phyloP scores from a whole-genome alignment of 2,888 invertebrate species.

The Phalangium opilio region DNA sequence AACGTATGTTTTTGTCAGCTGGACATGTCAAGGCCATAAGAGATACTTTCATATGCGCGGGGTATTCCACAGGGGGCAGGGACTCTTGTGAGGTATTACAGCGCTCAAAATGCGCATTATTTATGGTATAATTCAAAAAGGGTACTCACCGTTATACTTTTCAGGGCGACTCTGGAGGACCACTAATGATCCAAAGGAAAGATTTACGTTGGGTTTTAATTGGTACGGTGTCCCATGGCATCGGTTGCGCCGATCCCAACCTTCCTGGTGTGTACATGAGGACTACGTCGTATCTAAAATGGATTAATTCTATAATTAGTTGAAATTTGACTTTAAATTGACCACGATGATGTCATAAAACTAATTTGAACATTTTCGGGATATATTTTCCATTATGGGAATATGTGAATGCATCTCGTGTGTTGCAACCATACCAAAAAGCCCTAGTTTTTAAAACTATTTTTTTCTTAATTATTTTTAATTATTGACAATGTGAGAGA shows the following conservation, averaged over 20 bases:
- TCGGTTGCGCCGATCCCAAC: constrained; percentile 81
- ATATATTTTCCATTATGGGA: too few relatives aligned
- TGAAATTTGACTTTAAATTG: too few relatives aligned
- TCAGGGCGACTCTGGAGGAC: constrained; percentile 80
- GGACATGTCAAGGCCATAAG: constrained; percentile 75
- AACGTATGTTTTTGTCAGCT: constrained; percentile 83
- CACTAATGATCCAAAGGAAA: constrained; percentile 61
- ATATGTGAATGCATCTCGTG: too few relatives aligned
- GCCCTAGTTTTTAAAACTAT: too few relatives aligned
- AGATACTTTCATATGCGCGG: constrained; percentile 76
- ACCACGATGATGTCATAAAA: too few relatives aligned
- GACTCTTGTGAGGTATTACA: constrained; percentile 21
- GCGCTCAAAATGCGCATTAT: neutral
- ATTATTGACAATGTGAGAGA: too few relatives aligned
- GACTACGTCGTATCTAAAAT: constrained; percentile 77
- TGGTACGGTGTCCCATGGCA: constrained; percentile 84
- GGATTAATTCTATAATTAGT: constrained; percentile 45
- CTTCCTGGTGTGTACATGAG: constrained; percentile 87
- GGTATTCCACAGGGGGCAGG: constrained; percentile 53
- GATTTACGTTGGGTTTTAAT: constrained; percentile 66
- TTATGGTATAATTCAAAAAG: neutral
- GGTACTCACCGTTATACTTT: neutral
- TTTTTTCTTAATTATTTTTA: too few relatives aligned
- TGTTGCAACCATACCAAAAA: too few relatives aligned
- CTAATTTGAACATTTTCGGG: too few relatives aligned